A percentile compares a stretch with the other conserved stretches of the same genome.
phyloP scores from a whole-genome alignment of 2,888 invertebrate species.

The Atrina japonica region DNA sequence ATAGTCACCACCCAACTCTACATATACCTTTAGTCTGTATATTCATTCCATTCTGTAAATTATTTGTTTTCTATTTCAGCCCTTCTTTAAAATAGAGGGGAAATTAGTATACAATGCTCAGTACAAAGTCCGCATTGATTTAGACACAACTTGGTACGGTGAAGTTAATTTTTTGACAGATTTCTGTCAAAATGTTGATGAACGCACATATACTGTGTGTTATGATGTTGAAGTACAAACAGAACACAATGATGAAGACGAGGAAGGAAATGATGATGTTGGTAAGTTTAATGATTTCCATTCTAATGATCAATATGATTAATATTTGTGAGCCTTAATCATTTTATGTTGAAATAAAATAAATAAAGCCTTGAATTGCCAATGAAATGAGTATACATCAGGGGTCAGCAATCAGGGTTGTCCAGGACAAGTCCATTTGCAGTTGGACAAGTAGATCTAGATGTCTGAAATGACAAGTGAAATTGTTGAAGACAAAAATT shows the following conservation, averaged over 20 bases:
- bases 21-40: too few relatives aligned
- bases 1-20: too few relatives aligned
- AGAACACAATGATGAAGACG: not conserved
- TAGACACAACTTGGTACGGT: constrained; percentile 29
- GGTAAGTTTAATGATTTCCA: constrained; percentile 1
- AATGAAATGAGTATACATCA: too few relatives aligned
- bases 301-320: not conserved
- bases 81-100: constrained; percentile 15
- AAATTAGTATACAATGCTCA: constrained; percentile 50
- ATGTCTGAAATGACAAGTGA: too few relatives aligned
- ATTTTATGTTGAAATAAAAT: too few relatives aligned
- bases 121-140: constrained; percentile 47
- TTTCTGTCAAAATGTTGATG: constrained; percentile 37
- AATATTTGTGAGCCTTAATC: not conserved
- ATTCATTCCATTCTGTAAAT: too few relatives aligned
- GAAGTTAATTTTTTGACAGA: constrained; percentile 26
- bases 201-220: constrained; percentile 34
- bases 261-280: not conserved
- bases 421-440: too few relatives aligned
- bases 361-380: too few relatives aligned
- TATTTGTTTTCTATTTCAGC: too few relatives aligned
- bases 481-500: too few relatives aligned
- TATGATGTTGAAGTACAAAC: constrained; percentile 22
- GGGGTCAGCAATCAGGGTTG: too few relatives aligned
- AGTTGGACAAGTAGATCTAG: too few relatives aligned